Conservation (phyloP, 2,113 vertebrate species). For the Mustela lutreola region DNA sequence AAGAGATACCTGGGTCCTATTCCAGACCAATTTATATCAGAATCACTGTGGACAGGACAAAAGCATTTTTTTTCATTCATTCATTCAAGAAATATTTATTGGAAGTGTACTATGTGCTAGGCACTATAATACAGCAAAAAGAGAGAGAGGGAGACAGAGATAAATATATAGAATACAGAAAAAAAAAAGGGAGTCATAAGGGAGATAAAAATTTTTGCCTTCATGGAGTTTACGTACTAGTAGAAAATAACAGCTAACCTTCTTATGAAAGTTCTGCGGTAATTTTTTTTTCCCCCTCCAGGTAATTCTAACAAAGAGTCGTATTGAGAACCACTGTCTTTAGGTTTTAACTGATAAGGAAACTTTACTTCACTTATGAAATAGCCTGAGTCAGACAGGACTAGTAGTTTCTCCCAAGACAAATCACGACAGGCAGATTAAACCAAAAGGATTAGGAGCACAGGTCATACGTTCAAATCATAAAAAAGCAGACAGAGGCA, state of each 20-base stretch:
- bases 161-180: not conserved
- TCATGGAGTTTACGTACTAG: not conserved
- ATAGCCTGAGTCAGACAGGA: not conserved
- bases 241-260: not conserved
- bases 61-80: not conserved
- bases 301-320: not conserved
- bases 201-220: not conserved
- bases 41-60: not conserved
- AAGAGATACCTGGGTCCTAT: not conserved
- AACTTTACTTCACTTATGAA: not conserved
- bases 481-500: not conserved
- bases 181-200: not conserved
- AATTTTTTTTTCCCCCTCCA: not conserved
- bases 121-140: not conserved
- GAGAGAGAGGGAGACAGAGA: not conserved
- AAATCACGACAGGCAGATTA: not conserved
- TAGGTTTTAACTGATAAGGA: not conserved
- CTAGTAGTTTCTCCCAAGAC: not conserved
- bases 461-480: not conserved
- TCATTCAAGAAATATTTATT: not conserved
- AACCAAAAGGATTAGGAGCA: not conserved
- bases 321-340: not conserved
- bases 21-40: not conserved
- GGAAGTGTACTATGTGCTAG: not conserved
- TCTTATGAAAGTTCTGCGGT: not conserved